Conservation (phyloP, 2,888 invertebrate species). For the Laothoe populi region DNA sequence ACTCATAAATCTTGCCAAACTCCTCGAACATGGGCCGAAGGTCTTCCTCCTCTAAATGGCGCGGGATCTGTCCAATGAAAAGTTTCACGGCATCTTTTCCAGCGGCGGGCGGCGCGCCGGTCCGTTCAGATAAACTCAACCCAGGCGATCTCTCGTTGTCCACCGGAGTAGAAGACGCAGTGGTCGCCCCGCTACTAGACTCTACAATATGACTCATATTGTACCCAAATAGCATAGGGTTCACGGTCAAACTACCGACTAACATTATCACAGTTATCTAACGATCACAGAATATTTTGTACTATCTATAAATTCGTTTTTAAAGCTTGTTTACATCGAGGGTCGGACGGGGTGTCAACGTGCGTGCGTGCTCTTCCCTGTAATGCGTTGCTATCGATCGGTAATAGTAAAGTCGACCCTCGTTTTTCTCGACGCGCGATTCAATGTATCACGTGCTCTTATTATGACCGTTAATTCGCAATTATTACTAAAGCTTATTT, state of each 20-base stretch:
- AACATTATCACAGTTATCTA: conserved; percentile 75
- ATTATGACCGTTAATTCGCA: conserved; percentile 12
- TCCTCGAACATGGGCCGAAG: conserved; percentile 96
- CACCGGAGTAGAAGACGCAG: conserved; percentile 78
- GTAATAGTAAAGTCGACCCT: conserved; percentile 72
- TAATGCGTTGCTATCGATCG: conserved; percentile 85
- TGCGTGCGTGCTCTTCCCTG: conserved; percentile 62
- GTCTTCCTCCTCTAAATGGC: conserved; percentile 94
- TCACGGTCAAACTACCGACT: conserved; percentile 70
- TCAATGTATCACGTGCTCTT: conserved; percentile 57
- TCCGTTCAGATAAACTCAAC: conserved; percentile 71
- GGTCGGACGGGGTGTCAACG: conserved; percentile 54
- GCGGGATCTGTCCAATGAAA: conserved; percentile 96
- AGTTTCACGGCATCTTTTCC: conserved; percentile 90
- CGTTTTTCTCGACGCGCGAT: conserved; percentile 66
- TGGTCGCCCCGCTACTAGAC: conserved; percentile 47
- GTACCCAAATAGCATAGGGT: conserved; percentile 72
- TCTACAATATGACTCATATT: conserved; percentile 49
- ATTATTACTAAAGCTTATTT: conserved; percentile 30
- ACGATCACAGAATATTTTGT: conserved; percentile 76
- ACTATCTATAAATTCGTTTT: conserved; percentile 82
- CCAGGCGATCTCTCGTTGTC: conserved; percentile 62
- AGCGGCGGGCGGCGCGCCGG: conserved; percentile 76
- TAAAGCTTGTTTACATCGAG: conserved; percentile 78
- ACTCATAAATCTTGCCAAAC: conserved; percentile 97